Evolutionary conservation across 1,140 invertebrate genomes (phyloP).

Genomic region (Subanguina moxae): DNA sequence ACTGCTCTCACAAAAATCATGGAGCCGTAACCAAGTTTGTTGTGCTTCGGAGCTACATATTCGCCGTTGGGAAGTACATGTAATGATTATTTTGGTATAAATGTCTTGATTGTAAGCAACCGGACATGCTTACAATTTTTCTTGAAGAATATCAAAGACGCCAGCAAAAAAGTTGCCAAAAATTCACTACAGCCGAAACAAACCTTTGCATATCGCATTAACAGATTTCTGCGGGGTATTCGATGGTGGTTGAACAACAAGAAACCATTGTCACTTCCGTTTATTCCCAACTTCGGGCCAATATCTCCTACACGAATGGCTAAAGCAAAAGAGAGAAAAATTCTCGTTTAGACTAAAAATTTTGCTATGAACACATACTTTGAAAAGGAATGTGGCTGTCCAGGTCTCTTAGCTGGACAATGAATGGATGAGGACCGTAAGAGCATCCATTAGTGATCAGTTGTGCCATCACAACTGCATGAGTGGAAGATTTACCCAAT

Average conservation of each 20-base stretch:
- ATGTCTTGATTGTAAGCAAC: no score
- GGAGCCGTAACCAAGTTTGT: slow-evolving; percentile 83
- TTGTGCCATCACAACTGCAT: slow-evolving; percentile 79
- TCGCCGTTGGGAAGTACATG: slow-evolving; percentile 66
- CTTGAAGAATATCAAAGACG: no score
- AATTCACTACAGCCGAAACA: background rate
- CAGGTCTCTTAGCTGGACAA: slow-evolving; percentile 81
- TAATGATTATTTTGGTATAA: no score
- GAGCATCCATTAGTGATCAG: slow-evolving; percentile 77
- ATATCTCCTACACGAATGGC: slow-evolving; percentile 73
- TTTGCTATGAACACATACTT: background rate
- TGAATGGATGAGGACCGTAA: slow-evolving; percentile 83
- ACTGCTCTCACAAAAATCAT: slow-evolving; percentile 89
- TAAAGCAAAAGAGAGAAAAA: background rate
- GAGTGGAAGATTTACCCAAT: slow-evolving; percentile 83
- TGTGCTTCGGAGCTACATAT: slow-evolving; percentile 76
- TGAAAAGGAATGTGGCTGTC: slow-evolving; percentile 76
- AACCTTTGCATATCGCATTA: slow-evolving; percentile 86
- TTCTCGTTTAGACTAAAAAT: background rate
- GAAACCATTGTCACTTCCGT: slow-evolving; percentile 74
- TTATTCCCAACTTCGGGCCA: slow-evolving; percentile 83
- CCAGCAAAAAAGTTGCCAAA: no score
- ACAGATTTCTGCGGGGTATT: slow-evolving; percentile 80
- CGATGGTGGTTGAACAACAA: slow-evolving; percentile 49
- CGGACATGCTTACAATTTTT: no score